Conservation (phyloP, 1,140 invertebrate species). For the Lamellibrachia luymesi region DNA sequence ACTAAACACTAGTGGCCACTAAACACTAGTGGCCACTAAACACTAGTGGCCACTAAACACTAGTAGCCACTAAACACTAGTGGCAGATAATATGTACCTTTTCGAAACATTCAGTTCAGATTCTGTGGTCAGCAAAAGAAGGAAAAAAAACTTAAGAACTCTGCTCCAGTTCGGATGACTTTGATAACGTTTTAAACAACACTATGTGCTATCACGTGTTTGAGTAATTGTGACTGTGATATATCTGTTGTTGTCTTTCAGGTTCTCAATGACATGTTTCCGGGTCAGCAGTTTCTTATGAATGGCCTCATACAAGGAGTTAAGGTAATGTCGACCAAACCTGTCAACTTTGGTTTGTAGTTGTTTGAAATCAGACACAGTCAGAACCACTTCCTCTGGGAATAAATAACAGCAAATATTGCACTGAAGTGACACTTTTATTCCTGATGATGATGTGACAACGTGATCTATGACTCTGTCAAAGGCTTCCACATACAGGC, state of each 20-base stretch:
- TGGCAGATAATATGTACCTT: not conserved
- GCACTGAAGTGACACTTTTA: not conserved
- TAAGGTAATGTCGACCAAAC: conserved; percentile 62
- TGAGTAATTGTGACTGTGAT: not conserved
- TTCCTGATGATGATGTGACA: not conserved
- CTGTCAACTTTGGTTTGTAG: conserved; percentile 20
- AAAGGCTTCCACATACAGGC: not conserved
- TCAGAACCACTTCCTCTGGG: not conserved
- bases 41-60: no score
- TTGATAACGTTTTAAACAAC: no score
- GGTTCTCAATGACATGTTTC: conserved; percentile 95
- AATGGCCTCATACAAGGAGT: conserved; percentile 99
- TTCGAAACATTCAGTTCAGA: not conserved
- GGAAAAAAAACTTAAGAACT: no score
- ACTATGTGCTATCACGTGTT: not conserved
- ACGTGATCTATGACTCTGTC: not conserved
- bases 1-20: no score
- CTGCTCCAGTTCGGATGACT: no score
- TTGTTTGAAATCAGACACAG: not conserved
- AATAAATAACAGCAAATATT: not conserved
- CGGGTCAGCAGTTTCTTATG: conserved; percentile 98
- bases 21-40: no score
- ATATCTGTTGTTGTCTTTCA: conserved; percentile 52
- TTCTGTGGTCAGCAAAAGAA: not conserved
- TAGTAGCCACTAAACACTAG: no score